phyloP scores from a whole-genome alignment of 2,113 vertebrate species.

The Elgaria multicarinata region DNA sequence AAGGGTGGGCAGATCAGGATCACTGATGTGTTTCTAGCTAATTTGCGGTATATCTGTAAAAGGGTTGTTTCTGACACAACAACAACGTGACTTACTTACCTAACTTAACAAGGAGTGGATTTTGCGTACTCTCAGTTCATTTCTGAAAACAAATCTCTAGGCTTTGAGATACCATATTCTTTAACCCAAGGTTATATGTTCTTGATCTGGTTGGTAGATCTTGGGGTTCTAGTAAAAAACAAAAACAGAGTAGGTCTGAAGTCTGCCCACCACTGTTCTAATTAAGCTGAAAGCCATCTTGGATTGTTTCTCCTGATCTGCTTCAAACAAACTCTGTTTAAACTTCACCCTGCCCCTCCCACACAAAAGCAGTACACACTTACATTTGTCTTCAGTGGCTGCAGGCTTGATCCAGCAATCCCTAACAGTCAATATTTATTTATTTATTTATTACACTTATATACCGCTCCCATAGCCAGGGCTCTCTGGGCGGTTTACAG shows the following conservation, averaged over 20 bases:
- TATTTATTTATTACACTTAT: too few species aligned
- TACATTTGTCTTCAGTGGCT: background rate
- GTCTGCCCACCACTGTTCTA: too few species aligned
- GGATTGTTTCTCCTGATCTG: background rate
- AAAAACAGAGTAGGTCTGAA: too few species aligned
- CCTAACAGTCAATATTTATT: background rate
- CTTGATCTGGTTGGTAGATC: background rate
- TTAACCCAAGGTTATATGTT: background rate
- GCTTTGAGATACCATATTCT: background rate
- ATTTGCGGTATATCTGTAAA: background rate
- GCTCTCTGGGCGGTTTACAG: too few species aligned
- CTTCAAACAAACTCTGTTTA: background rate
- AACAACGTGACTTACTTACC: background rate
- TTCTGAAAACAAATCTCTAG: background rate
- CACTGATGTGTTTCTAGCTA: background rate
- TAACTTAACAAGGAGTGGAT: background rate
- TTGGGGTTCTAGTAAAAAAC: background rate
- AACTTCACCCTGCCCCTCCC: background rate
- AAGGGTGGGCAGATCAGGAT: background rate
- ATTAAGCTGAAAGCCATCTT: background rate
- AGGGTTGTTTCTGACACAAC: background rate
- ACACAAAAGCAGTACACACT: background rate
- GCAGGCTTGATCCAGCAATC: background rate
- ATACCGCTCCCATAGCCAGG: too few species aligned
- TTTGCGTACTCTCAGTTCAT: too few species aligned